Base-by-base conservation (phyloP, 2,888 invertebrate species). In the Nysson spinosus region DNA sequence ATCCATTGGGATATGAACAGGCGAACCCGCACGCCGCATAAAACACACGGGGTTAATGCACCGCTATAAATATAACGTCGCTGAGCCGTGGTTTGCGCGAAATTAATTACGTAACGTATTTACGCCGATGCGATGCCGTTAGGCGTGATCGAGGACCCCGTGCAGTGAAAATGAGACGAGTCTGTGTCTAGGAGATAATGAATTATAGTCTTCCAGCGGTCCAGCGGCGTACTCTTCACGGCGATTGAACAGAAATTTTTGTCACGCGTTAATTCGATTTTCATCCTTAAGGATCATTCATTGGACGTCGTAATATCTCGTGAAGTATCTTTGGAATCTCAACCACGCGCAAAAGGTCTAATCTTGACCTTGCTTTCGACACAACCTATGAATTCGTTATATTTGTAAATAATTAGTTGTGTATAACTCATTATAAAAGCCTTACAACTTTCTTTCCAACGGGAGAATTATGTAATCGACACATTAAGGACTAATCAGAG, bases 61-160 rank as follows among this genome's bases (percentile, higher is more conserved):
- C 72, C 61, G 72, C 69, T 75, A 69, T 75, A 75, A 75, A 75
- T 72, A 75, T 72, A 69, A 62, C 58, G 60, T 62, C 49, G 68
- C 24, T 51, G 67, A 42, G 55, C 19, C 64, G 47, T 55, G 65
- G 35, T 69, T 74, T 71, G 65, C 72, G 75, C 63, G 60, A 75
- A 75, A 75, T 75, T 75, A 75, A 75, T 75, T 75, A 75, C 72
- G 65, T 67, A 75, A 75, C 75, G 69, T 69, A 75, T 75, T 75
- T 75, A 69, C 67, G 69, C 66, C 75, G 69, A 75, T 75, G 72
- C 60, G 62, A 26, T 69, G 75, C 75, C 72, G 75, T 75, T 75
- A 75, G 69, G 72, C 67, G 72, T 72, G 72, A 75, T 75, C 72
- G 75, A 72, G 69, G 67, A 72, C 69, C 69, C 68, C 75, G 72